Percentiles rank a stretch among this genome's conserved stretches.
These are phyloP conservation scores for Anolis carolinensis DNA, from an alignment of 2,113 vertebrate genomes.

Conservation along the genomic window DNA sequence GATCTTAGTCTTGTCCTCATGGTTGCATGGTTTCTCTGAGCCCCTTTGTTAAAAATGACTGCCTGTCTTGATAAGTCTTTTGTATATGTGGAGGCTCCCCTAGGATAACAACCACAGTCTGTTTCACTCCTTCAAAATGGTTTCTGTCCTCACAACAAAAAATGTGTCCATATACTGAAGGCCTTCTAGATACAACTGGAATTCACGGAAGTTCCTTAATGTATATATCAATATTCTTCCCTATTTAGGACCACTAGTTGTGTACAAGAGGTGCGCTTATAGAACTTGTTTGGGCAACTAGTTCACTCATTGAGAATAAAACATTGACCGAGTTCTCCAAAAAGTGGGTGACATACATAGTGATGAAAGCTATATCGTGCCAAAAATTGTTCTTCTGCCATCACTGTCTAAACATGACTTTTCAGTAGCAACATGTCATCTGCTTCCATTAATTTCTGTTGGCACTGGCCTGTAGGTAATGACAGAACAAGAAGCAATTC, in stretches of 20 bases:
- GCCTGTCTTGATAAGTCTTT: not conserved
- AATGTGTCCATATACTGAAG: not conserved
- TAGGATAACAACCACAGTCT: not conserved
- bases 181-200: not conserved
- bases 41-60: not conserved
- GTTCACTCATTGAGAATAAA: constrained; percentile 21
- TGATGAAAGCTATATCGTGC: constrained; percentile 29
- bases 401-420: constrained; percentile 48
- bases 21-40: no score
- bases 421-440: constrained; percentile 51
- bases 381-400: constrained; percentile 46
- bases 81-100: not conserved
- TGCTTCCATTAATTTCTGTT: constrained; percentile 54
- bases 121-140: no score
- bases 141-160: not conserved
- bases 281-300: not conserved
- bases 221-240: not conserved
- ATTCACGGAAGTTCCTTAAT: not conserved
- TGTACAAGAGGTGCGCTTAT: no score
- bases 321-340: constrained; percentile 29
- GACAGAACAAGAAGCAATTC: constrained; percentile 42
- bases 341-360: constrained; percentile 16
- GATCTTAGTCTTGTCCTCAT: no score
- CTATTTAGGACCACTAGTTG: not conserved
- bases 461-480: constrained; percentile 52